Evolutionary conservation across 2,113 vertebrate species (phyloP).

Genomic region (Catharus minimus): DNA sequence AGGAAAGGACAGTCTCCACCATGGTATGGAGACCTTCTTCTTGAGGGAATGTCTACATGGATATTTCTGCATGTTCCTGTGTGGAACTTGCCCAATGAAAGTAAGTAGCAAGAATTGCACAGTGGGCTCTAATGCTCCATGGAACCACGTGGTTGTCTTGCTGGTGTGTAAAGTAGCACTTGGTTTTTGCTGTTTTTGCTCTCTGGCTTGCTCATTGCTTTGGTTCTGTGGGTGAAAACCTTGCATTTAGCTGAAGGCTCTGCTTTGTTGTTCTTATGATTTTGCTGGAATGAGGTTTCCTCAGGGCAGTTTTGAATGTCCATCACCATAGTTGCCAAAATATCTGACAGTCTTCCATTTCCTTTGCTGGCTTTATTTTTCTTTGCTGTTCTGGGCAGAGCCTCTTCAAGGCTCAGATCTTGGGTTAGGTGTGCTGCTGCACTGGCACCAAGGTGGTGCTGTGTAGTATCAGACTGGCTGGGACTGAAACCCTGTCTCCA

Average conservation of each 20-base stretch:
- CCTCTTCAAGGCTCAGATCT: neutral
- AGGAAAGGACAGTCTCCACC: neutral
- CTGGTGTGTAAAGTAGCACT: neutral
- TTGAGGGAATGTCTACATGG: neutral
- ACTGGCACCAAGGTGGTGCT: neutral
- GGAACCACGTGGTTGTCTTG: rapidly evolving
- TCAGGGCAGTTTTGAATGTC: neutral
- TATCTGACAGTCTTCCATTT: neutral
- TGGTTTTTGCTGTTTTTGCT: neutral
- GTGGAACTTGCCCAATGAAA: neutral
- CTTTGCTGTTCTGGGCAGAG: neutral
- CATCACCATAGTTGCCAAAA: neutral
- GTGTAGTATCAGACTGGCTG: rapidly evolving
- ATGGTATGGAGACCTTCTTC: neutral
- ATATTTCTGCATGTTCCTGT: neutral
- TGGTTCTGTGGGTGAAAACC: neutral
- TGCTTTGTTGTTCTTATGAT: neutral
- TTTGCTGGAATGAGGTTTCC: neutral
- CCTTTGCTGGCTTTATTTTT: neutral
- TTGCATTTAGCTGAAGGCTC: neutral
- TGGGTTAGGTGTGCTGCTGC: neutral
- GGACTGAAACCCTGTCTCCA: rapidly evolving
- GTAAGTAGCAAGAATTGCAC: neutral
- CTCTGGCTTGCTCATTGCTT: neutral
- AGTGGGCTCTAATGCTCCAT: neutral